phyloP scores from a whole-genome alignment of 2,888 invertebrate genomes.

The Chrysina gloriosa region DNA sequence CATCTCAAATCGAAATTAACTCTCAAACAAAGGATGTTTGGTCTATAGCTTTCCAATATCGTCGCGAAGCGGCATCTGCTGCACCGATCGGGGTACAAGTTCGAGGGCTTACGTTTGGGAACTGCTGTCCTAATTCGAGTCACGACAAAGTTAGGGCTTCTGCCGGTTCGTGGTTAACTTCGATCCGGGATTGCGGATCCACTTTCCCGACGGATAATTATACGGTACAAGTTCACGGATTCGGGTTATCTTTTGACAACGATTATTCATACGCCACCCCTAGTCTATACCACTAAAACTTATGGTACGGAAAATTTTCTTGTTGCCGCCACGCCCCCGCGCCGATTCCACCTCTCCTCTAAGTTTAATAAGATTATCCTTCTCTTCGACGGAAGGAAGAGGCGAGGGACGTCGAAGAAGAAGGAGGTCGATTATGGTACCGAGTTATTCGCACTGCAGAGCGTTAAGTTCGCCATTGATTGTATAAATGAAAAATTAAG shows the following conservation, averaged over 20 bases:
- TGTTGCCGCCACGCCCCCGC: background rate
- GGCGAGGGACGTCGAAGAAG: background rate
- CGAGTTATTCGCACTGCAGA: conserved; percentile 13
- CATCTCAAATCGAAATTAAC: too few species aligned
- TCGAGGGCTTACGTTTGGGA: too few species aligned
- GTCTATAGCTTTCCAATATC: too few species aligned
- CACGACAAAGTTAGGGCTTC: conserved; percentile 19
- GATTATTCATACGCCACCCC: conserved; percentile 42
- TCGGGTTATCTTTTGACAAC: conserved; percentile 40
- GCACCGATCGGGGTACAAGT: too few species aligned
- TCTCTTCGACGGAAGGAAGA: background rate
- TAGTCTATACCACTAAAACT: conserved; percentile 39
- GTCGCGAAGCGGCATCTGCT: too few species aligned
- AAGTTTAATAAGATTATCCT: conserved; percentile 34
- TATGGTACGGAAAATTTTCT: conserved; percentile 41
- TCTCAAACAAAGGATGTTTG: too few species aligned
- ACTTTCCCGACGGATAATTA: conserved; percentile 42
- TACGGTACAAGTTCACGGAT: conserved; percentile 44
- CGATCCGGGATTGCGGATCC: background rate
- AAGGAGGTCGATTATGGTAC: background rate
- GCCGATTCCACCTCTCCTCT: background rate
- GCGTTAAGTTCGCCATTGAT: conserved; percentile 29
- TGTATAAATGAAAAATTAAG: conserved; percentile 28
- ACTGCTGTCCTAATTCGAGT: conserved; percentile 8
- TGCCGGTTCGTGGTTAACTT: conserved; percentile 3